Percentiles rank a stretch among this genome's conserved stretches.
phyloP scores from a whole-genome alignment of 2,888 invertebrate genomes.

The Lumbricus terrestris region DNA sequence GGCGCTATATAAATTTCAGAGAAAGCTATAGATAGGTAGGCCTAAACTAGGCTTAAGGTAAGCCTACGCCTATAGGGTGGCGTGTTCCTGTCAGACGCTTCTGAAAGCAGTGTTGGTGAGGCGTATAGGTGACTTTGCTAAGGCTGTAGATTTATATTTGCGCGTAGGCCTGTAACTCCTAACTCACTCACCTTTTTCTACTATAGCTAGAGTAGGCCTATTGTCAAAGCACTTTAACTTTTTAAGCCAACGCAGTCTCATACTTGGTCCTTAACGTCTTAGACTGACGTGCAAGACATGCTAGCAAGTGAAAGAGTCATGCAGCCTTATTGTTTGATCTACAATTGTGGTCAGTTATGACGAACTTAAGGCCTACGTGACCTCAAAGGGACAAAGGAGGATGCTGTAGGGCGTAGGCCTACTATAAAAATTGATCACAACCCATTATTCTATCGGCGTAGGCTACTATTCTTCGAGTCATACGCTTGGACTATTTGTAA shows the following conservation, averaged over 20 bases:
- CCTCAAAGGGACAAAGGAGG: neutral
- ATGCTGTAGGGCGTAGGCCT: too few relatives aligned
- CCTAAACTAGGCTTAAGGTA: neutral
- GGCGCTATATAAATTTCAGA: too few relatives aligned
- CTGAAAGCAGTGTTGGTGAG: neutral
- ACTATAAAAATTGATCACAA: too few relatives aligned
- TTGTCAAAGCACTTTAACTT: neutral
- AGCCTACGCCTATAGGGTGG: neutral
- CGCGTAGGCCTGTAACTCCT: neutral
- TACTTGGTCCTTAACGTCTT: neutral
- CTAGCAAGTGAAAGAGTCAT: neutral
- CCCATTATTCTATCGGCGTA: too few relatives aligned
- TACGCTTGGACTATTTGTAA: neutral
- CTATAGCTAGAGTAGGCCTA: neutral
- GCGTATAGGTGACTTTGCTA: too few relatives aligned
- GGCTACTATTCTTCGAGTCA: neutral
- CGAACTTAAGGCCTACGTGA: neutral
- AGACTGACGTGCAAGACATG: neutral
- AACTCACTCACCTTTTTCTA: neutral
- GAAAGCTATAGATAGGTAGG: too few relatives aligned
- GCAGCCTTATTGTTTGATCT: too few relatives aligned
- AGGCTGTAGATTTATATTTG: too few relatives aligned
- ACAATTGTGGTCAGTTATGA: neutral
- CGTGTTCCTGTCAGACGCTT: neutral
- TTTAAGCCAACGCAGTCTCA: neutral